Evolutionary conservation across 2,888 invertebrate genomes (phyloP).

Genomic region (Stegophylla sp.): DNA sequence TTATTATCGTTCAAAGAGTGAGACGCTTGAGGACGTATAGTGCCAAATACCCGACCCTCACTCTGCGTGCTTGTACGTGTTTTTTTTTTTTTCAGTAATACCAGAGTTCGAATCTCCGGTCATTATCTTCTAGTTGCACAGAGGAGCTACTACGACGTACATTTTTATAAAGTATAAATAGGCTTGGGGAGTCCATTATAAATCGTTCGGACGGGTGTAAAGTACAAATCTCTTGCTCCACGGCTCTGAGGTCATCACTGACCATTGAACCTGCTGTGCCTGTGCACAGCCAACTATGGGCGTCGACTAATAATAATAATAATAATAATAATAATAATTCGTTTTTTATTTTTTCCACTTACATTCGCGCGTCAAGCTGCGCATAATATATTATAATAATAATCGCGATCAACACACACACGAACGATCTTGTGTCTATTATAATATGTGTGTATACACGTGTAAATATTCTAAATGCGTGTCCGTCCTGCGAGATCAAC

Average conservation of each 20-base stretch:
- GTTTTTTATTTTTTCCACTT: background rate
- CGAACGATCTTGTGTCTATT: background rate
- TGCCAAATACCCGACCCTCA: background rate
- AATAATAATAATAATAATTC: slow-evolving; percentile 4
- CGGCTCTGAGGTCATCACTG: slow-evolving; percentile 50
- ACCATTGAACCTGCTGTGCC: slow-evolving; percentile 47
- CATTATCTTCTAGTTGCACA: background rate
- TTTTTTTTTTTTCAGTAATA: no score
- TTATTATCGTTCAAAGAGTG: background rate
- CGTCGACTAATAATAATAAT: background rate
- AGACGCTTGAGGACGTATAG: background rate
- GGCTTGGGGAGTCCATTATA: slow-evolving; percentile 15
- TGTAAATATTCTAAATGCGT: background rate
- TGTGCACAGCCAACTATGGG: background rate
- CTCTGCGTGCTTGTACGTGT: no score
- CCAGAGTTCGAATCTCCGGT: background rate
- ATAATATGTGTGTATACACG: background rate
- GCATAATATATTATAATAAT: no score
- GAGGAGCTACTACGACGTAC: background rate
- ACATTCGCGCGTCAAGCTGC: slow-evolving; percentile 27
- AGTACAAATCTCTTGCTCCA: background rate
- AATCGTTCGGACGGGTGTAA: slow-evolving; percentile 18
- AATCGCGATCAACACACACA: slow-evolving; percentile 33
- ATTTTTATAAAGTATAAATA: background rate
- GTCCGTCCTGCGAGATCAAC: slow-evolving; percentile 5